A percentile compares a stretch with the other conserved stretches of the same genome.
These are phyloP conservation scores for Chelonia mydas DNA, from an alignment of 2,797 vertebrate genomes.

Conservation along the genomic window DNA sequence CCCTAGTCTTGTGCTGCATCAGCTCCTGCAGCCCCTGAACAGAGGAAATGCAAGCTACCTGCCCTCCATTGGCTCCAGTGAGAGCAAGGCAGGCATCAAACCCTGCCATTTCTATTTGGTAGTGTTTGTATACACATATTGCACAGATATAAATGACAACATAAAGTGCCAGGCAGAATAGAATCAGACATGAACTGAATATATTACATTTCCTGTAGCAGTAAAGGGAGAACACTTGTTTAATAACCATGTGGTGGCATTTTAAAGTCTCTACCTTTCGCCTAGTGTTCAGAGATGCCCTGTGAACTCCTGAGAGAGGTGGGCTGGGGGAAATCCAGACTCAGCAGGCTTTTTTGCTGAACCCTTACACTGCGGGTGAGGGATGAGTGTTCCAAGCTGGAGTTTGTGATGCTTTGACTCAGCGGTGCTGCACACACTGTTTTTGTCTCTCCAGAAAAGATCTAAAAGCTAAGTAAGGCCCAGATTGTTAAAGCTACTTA, in stretches of 20 bases:
- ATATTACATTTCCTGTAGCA: not conserved
- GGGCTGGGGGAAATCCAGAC: not conserved
- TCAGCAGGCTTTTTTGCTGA: not conserved
- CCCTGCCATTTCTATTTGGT: not conserved
- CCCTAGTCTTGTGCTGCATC: not conserved
- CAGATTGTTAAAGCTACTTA: not conserved
- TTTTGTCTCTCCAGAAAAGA: constrained; percentile 3
- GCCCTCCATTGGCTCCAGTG: not conserved
- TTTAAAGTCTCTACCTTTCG: not conserved
- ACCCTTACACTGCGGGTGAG: not conserved
- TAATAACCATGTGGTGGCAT: not conserved
- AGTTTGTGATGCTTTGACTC: not conserved
- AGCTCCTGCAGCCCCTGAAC: not conserved
- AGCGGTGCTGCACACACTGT: not conserved
- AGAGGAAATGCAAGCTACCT: not conserved
- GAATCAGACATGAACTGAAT: rapidly evolving
- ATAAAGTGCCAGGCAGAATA: not conserved
- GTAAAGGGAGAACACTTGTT: not conserved
- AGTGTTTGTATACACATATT: not conserved
- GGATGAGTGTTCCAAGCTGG: not conserved
- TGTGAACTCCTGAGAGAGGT: rapidly evolving
- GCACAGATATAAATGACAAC: not conserved
- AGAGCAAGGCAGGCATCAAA: not conserved
- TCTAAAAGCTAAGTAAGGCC: not conserved
- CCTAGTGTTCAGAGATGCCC: not conserved